A percentile compares a stretch with the other conserved stretches of the same genome.
phyloP scores from a whole-genome alignment of 2,888 invertebrate species.

The Apamea crenata region DNA sequence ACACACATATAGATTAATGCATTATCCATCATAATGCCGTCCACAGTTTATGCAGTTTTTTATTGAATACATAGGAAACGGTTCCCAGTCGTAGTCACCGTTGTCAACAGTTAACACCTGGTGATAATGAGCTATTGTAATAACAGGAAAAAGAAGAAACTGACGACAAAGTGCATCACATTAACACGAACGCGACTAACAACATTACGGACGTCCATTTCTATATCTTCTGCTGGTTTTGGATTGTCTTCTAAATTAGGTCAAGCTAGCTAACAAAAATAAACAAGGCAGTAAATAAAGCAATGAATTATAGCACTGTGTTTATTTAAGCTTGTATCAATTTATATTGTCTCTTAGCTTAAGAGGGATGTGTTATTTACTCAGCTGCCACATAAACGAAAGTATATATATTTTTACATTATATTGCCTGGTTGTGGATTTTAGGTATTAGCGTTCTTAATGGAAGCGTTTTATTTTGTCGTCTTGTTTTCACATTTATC shows the following conservation, averaged over 20 bases:
- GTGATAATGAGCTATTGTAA: conserved; percentile 49
- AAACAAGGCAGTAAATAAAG: conserved; percentile 45
- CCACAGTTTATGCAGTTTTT: conserved; percentile 23
- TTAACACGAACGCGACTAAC: conserved; percentile 10
- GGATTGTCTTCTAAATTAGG: conserved; percentile 13
- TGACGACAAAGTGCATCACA: conserved; percentile 13
- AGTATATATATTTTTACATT: conserved; percentile 17
- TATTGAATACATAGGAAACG: conserved; percentile 19
- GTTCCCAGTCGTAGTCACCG: conserved; percentile 40
- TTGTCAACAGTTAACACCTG: conserved; percentile 49
- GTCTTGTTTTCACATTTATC: conserved; percentile 55
- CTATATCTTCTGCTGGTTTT: background rate
- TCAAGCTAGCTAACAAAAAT: conserved; percentile 32
- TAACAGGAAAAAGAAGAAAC: conserved; percentile 38
- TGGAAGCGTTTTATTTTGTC: conserved; percentile 38
- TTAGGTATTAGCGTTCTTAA: conserved; percentile 13
- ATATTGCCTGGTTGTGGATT: conserved; percentile 20
- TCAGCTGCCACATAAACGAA: conserved; percentile 45
- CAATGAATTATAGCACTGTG: conserved; percentile 37
- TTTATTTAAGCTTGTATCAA: conserved; percentile 36
- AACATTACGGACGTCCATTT: background rate
- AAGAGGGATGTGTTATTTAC: conserved; percentile 47
- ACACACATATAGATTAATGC: conserved; percentile 36
- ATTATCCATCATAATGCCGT: conserved; percentile 26
- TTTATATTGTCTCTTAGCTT: conserved; percentile 37